Evolutionary conservation across 2,113 vertebrate species (phyloP).

Genomic region (Rattus norvegicus): DNA sequence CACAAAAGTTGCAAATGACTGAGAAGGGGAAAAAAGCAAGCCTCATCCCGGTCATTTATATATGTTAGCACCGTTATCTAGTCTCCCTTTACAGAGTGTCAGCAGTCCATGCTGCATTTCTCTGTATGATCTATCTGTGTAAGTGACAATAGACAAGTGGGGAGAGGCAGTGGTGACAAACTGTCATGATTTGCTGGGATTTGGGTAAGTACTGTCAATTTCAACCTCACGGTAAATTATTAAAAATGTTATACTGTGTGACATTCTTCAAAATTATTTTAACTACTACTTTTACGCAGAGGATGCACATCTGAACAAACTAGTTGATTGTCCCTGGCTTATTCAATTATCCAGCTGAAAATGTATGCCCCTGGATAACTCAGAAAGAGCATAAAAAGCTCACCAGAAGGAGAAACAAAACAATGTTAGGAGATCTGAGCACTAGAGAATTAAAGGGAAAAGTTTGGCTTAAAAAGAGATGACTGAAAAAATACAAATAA

Average conservation of each 20-base stretch:
- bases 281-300: constrained; percentile 63
- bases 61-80: not conserved
- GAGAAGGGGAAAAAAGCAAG: not conserved
- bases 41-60: not conserved
- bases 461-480: constrained; percentile 75
- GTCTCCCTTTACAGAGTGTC: constrained; percentile 19
- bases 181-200: constrained; percentile 85
- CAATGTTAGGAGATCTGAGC: constrained; percentile 43
- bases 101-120: constrained; percentile 36
- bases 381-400: constrained; percentile 63
- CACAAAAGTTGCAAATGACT: constrained; percentile 59
- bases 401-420: not conserved
- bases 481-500: constrained; percentile 74
- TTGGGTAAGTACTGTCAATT: constrained; percentile 81
- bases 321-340: constrained; percentile 79
- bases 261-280: constrained; percentile 66
- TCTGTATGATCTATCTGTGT: constrained; percentile 34
- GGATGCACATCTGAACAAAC: constrained; percentile 72
- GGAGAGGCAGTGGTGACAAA: constrained; percentile 84
- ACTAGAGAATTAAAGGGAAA: constrained; percentile 71
- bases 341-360: constrained; percentile 83
- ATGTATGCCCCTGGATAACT: constrained; percentile 75
- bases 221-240: constrained; percentile 78
- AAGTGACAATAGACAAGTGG: constrained; percentile 67
- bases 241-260: constrained; percentile 40